Evolutionary conservation across 2,797 vertebrate genomes (phyloP), one percentile per base, ranked within the genome.

Genomic region (Myiothlypis coronata): DNA sequence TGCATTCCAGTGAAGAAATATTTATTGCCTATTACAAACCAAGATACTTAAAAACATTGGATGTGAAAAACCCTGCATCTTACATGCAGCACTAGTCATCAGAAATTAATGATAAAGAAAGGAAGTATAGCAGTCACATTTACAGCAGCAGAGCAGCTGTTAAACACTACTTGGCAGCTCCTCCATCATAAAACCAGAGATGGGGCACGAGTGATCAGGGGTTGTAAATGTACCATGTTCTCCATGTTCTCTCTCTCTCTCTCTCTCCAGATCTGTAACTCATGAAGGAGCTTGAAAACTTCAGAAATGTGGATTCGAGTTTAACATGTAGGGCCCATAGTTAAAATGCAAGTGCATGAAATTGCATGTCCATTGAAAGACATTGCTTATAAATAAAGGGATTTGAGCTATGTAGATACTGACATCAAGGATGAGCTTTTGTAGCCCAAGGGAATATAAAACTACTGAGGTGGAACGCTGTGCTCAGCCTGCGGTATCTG

Each of bases 1-100:
- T 76, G 26, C 69, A 85, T 92, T 90, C 84, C 90, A 80, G 27
- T 18, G 60, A 80, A n/a, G 32, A 81, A 87, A 60, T 60, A 60
- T 84, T 87, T 87, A 67, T 14, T 71, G 64, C 8, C 41, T 70
- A 12, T 59, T 84, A 39, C 17, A 59, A 94, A 81, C 67, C 16
- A 83, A 87, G 35, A 53, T 39, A 71, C 70, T 88, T 74, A 13
- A 85, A 79, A 95, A 52, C 34, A 39, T 0, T 26, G 32, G 23
- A 43, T 55, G 52, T 55, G 27, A 60, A 67, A 75, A 60, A 0
- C 5, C 9, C 14, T 14, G 1, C 35, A 56, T 57, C 63, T 92
- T 28, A 70, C 13, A 61, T 1, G 4, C 26, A n/a, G 12, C 20
- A 44, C 13, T 24, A 84, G 32, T 91, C 67, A 93, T 90, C 64